Evolutionary conservation across 2,888 invertebrate species (phyloP), one percentile per base, ranked within the genome.

Genomic region (Euplexia lucipara): DNA sequence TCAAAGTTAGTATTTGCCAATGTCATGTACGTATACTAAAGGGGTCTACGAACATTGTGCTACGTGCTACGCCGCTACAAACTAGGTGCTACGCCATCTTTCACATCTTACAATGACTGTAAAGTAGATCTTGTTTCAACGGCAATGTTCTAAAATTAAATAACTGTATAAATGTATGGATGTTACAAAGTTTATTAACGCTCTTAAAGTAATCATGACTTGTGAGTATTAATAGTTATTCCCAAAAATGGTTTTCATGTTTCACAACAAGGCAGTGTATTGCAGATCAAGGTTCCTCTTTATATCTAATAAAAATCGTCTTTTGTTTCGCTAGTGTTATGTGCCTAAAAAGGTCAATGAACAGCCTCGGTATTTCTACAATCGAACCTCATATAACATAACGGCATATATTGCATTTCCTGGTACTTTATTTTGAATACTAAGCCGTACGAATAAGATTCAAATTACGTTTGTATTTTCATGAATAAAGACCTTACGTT

Each of bases 331-430:
- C 89, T 91, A 87, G 91, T 89, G 91, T 93, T 90, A 92, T 92
- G 93, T 92, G 90, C 90, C 92, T 90, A 93, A 93, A 94, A 95
- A 95, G 95, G 95, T 95, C 95, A 95, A 94, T 92, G 95, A 94
- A 94, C 95, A 94, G 93, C 95, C 94, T 95, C 94, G 95, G 90
- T 91, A 94, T 94, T 95, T 95, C 93, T 92, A 92, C 90, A 90
- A 88, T 83, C 84, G 75, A 82, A 80, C 78, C 81, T 82, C 75
- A 74, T 78, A 87, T 79, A 86, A 83, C 78, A 85, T 82, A 91
- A 89, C 83, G 83, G 83, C 88, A 81, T 86, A 84, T 83, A 84
- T 84, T 73, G 70, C 80, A 78, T 67, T 80, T 66, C 34, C 51
- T 72, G 79, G 69, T 68, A 78, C 63, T 79, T 80, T 60, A 90